These are phyloP conservation scores for Oncorhynchus gorbuscha DNA, from an alignment of 2,113 vertebrate species.

Conservation along the genomic window DNA sequence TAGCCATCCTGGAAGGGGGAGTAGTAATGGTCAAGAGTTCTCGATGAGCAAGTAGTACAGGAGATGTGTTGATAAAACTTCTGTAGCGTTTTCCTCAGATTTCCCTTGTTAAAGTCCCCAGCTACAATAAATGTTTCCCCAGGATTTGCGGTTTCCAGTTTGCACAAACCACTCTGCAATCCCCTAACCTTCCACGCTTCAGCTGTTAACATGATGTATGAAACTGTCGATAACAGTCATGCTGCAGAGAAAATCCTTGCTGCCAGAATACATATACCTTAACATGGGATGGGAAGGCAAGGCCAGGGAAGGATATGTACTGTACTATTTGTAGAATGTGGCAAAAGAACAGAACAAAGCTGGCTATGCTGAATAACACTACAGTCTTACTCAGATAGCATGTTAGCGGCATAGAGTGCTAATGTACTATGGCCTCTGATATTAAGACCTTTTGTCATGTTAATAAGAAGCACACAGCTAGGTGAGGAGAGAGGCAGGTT, in stretches of 20 bases:
- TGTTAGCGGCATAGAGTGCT: neutral
- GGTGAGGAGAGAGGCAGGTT: neutral
- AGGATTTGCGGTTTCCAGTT: neutral
- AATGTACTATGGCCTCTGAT: neutral
- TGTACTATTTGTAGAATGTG: neutral
- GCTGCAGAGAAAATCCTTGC: constrained; percentile 61
- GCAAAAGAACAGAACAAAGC: neutral
- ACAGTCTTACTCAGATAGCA: neutral
- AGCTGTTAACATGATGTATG: constrained; percentile 67
- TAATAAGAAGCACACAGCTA: neutral
- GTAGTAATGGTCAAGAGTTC: too few species aligned
- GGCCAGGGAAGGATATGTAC: constrained; percentile 17
- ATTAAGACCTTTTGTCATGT: neutral
- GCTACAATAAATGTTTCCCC: too few species aligned
- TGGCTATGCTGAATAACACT: neutral
- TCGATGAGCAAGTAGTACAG: too few species aligned
- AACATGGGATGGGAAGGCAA: constrained; percentile 32
- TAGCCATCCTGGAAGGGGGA: too few species aligned
- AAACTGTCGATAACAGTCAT: constrained; percentile 51
- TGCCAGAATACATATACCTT: constrained; percentile 55
- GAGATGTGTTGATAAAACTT: too few species aligned
- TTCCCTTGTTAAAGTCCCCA: too few species aligned
- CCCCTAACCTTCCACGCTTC: constrained; percentile 49
- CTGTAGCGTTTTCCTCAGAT: too few species aligned
- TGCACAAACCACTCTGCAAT: constrained; percentile 45